Conservation (phyloP, 2,888 invertebrate genomes). For the Cheilosia soror region DNA sequence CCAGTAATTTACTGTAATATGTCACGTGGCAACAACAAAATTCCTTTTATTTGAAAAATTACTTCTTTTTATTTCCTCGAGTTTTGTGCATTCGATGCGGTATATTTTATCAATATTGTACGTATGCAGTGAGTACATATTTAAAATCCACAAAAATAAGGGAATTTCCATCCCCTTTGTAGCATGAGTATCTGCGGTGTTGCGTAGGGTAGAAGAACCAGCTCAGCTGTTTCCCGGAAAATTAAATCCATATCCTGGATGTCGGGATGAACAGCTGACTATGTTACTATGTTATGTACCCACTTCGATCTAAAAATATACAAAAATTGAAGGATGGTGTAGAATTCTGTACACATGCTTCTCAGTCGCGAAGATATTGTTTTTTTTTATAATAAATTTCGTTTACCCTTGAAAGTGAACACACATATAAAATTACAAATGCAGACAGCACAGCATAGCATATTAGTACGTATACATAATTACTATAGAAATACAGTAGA, state of each 20-base stretch:
- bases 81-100: slow-evolving; percentile 32
- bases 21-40: slow-evolving; percentile 24
- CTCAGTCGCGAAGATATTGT: neutral
- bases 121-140: slow-evolving; percentile 33
- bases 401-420: slow-evolving; percentile 7
- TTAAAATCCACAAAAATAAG: slow-evolving; percentile 43
- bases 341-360: neutral
- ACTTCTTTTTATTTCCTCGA: too few species aligned
- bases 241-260: slow-evolving; percentile 32
- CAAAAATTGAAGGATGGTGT: slow-evolving; percentile 46
- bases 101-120: slow-evolving; percentile 37
- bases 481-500: too few species aligned
- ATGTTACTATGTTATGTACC: neutral
- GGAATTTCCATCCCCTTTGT: neutral
- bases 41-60: slow-evolving; percentile 16
- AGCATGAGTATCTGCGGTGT: neutral
- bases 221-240: slow-evolving; percentile 62
- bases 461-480: too few species aligned
- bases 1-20: slow-evolving; percentile 13
- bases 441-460: neutral
- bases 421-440: slow-evolving; percentile 22
- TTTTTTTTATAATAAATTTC: neutral
- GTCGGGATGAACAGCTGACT: slow-evolving; percentile 59
- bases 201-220: neutral
- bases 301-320: slow-evolving; percentile 27